Base-by-base conservation (phyloP, 2,888 invertebrate species). In the Allygus modestus region DNA sequence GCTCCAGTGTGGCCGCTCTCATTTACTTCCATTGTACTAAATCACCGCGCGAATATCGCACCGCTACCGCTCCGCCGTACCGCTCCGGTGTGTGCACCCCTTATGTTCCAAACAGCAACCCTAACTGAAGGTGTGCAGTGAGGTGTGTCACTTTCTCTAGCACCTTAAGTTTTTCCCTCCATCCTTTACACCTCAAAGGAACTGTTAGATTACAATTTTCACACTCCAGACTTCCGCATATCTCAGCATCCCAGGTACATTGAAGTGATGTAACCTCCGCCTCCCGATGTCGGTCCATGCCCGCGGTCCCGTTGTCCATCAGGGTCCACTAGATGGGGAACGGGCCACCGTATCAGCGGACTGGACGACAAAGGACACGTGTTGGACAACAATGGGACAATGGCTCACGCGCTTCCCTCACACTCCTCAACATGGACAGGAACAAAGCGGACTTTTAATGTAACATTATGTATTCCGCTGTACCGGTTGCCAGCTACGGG, bases 311-410 rank as follows among this genome's bases (percentile, higher is more conserved):
- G 65, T 65, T 65, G 65, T 65, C 65, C 65, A 65, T 65, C 65
- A 65, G 31, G 26, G 65, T 28, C 28, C 65, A 28, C 65, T 65
- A 28, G 65, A 31, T 20, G 58, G 23, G 58, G 58, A 58, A 58
- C 58, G 58, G 58, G 20, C 23, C 9, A 51, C 1, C 51, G 61
- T 7, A 61, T 5, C 31, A 11, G 71, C 37, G 71, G 37, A 71
- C n/a, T 20, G 69, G 71, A 71, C 71, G 20, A 71, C 71, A 71
- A 71, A 71, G 71, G 71, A 71, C 71, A 71, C 71, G 71, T 71
- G 71, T 71, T 41, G 41, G 12, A 17, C 41, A 23, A 71, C 71
- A 71, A 71, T 71, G 41, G 71, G 23, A 71, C 71, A 71, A 71
- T 71, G 41, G 65, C 31, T 31, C 28, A 31, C 65, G 65, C 26